Evolutionary conservation across 2,797 vertebrate genomes (phyloP).

Genomic region (Pangasius macronema): DNA sequence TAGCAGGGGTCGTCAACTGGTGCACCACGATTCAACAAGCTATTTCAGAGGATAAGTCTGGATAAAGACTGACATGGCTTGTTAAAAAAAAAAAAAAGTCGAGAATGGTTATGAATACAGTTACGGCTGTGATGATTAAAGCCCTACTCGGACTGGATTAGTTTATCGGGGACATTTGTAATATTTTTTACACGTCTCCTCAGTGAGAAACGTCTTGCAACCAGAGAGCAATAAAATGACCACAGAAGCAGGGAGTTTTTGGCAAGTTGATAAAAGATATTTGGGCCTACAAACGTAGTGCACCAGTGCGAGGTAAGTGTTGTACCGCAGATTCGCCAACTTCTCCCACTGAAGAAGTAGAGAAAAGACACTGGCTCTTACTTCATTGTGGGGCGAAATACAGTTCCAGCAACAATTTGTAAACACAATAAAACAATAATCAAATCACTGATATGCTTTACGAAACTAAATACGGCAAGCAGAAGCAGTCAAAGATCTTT

Average conservation of each 20-base stretch:
- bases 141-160: neutral
- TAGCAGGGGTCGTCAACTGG: neutral
- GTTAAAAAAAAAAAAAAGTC: neutral
- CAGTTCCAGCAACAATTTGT: neutral
- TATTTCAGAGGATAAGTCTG: neutral
- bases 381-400: neutral
- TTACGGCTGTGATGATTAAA: neutral
- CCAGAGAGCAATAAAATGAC: neutral
- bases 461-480: too few species aligned
- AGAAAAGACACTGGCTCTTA: neutral
- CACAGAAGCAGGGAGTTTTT: neutral
- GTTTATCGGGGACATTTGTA: neutral
- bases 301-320: too few species aligned
- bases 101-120: neutral
- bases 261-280: too few species aligned
- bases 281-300: too few species aligned
- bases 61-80: neutral
- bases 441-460: neutral
- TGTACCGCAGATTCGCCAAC: too few species aligned
- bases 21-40: neutral
- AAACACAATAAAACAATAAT: neutral
- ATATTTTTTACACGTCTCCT: neutral
- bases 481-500: neutral
- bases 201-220: neutral
- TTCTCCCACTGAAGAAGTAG: neutral